Percentiles rank a stretch among this genome's conserved stretches.
phyloP scores from a whole-genome alignment of 2,797 vertebrate species.

The Crypturellus tataupa region DNA sequence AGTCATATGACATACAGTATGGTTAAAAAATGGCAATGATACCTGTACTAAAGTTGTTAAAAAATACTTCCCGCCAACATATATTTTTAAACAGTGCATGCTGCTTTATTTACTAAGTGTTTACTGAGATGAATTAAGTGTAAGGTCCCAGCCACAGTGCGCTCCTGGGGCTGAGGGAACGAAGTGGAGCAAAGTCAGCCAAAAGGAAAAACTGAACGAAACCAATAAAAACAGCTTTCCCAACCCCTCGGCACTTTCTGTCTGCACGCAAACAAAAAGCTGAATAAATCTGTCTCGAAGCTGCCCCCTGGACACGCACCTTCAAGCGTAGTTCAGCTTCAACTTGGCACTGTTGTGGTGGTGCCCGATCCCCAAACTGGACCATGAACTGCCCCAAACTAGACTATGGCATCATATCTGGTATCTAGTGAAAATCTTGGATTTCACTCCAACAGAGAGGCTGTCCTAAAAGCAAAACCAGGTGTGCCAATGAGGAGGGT shows the following conservation, averaged over 20 bases:
- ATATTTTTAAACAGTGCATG: accelerated
- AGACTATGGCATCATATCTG: background rate
- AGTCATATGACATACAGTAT: accelerated
- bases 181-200: constrained; percentile 15
- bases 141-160: constrained; percentile 39
- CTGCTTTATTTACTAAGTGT: constrained; percentile 12
- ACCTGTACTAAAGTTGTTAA: constrained; percentile 24
- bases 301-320: background rate
- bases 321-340: background rate
- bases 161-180: background rate
- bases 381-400: background rate
- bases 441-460: background rate
- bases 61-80: background rate
- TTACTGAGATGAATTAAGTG: constrained; percentile 38
- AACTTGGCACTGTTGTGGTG: background rate
- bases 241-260: background rate
- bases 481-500: background rate
- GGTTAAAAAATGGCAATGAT: background rate
- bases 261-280: constrained; percentile 19
- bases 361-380: too few relatives aligned
- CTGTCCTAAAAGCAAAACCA: background rate
- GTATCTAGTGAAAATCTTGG: background rate
- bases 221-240: constrained; percentile 16
- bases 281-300: constrained; percentile 5
- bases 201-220: constrained; percentile 29